phyloP scores from a whole-genome alignment of 1,140 invertebrate species.

The Polyergus mexicanus region DNA sequence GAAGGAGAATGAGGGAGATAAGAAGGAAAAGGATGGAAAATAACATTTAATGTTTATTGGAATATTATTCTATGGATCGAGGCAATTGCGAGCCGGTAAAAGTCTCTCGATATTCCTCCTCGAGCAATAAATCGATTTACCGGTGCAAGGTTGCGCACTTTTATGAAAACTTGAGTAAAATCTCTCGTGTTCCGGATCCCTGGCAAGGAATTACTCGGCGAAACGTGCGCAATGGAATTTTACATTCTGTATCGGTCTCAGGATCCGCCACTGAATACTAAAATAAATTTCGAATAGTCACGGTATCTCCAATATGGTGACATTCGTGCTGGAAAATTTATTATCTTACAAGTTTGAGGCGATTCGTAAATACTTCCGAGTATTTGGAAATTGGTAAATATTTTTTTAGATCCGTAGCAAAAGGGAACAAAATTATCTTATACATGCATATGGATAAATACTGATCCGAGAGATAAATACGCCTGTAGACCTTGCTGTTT shows the following conservation, averaged over 20 bases:
- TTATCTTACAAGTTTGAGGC: slow-evolving; percentile 20
- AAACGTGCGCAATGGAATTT: slow-evolving; percentile 25
- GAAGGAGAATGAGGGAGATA: neutral
- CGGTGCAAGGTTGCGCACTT: slow-evolving; percentile 9
- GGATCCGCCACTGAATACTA: slow-evolving; percentile 21
- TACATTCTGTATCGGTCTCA: slow-evolving; percentile 49
- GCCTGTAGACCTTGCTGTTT: neutral
- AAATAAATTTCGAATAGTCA: slow-evolving; percentile 18
- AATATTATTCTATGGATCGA: slow-evolving; percentile 31
- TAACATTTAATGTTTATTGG: slow-evolving; percentile 26
- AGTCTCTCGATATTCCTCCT: slow-evolving; percentile 29
- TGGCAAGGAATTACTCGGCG: neutral
- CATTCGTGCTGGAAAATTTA: slow-evolving; percentile 10
- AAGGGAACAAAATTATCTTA: neutral
- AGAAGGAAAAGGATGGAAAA: slow-evolving; percentile 2
- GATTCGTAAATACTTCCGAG: slow-evolving; percentile 7
- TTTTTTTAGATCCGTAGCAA: neutral
- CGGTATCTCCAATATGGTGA: neutral
- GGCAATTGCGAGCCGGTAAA: slow-evolving; percentile 25
- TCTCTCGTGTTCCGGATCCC: slow-evolving; percentile 3
- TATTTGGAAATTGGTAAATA: neutral
- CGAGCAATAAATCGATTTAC: slow-evolving; percentile 42
- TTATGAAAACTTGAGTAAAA: slow-evolving; percentile 49
- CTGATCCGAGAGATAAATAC: neutral
- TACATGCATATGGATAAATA: neutral